Conservation (phyloP, 2,888 invertebrate species). For the Apeira syringaria region DNA sequence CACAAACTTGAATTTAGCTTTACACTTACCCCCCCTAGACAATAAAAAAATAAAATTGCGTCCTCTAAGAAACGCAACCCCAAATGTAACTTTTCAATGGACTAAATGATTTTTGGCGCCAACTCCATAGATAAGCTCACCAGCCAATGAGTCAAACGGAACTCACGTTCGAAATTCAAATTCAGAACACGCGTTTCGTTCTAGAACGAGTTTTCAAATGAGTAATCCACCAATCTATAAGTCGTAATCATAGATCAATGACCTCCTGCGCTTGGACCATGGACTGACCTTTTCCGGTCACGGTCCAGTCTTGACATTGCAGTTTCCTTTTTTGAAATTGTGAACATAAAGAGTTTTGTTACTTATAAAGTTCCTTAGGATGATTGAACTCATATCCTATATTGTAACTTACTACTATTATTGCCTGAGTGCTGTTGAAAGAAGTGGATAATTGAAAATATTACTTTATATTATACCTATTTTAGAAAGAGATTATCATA, state of each 20-base stretch:
- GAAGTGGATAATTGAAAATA: no score
- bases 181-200: conserved; percentile 52
- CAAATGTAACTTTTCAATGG: no score
- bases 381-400: no score
- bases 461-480: no score
- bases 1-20: no score
- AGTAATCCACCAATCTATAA: conserved; percentile 61
- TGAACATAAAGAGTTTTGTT: not conserved
- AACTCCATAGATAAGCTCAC: conserved; percentile 1
- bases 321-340: conserved; percentile 48
- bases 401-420: no score
- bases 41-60: no score
- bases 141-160: conserved; percentile 27
- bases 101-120: conserved; percentile 19
- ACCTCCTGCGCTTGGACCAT: conserved; percentile 36
- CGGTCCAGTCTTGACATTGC: conserved; percentile 64
- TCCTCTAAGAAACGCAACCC: no score
- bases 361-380: no score
- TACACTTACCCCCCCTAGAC: no score
- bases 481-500: no score
- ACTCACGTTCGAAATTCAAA: conserved; percentile 42
- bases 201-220: conserved; percentile 43
- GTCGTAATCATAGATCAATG: conserved; percentile 55
- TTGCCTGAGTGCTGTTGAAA: no score
- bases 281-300: conserved; percentile 65